These are phyloP conservation scores for Aphrophora alni DNA, from an alignment of 2,888 invertebrate genomes.

Conservation along the genomic window DNA sequence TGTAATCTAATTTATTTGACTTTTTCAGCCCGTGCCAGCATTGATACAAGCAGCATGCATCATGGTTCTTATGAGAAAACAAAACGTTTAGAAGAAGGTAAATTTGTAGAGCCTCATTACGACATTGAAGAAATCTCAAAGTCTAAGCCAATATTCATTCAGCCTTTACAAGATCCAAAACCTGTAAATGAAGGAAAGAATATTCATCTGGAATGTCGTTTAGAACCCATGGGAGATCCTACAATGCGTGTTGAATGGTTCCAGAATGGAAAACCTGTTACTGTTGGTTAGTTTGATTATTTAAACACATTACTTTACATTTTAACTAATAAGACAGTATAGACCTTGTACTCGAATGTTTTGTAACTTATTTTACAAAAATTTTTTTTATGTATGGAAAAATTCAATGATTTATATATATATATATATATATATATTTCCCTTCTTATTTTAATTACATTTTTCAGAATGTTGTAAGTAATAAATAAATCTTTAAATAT, in stretches of 20 bases:
- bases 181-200: constrained; percentile 87
- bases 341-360: neutral
- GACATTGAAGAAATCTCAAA: constrained; percentile 92
- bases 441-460: too few species aligned
- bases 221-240: constrained; percentile 96
- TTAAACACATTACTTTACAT: neutral
- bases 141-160: constrained; percentile 93
- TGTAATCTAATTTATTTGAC: too few species aligned
- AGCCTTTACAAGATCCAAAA: constrained; percentile 85
- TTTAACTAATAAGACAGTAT: too few species aligned
- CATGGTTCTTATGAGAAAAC: constrained; percentile 87
- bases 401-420: too few species aligned
- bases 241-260: constrained; percentile 96
- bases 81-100: constrained; percentile 81
- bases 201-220: constrained; percentile 87
- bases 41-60: constrained; percentile 91
- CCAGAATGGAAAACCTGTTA: constrained; percentile 88
- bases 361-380: neutral
- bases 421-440: too few species aligned
- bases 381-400: too few species aligned
- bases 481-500: too few species aligned
- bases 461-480: too few species aligned
- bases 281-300: constrained; percentile 67
- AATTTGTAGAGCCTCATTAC: constrained; percentile 86
- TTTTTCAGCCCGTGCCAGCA: constrained; percentile 81